Evolutionary conservation across 2,888 invertebrate genomes (phyloP).

Genomic region (Cheilosia vernalis): DNA sequence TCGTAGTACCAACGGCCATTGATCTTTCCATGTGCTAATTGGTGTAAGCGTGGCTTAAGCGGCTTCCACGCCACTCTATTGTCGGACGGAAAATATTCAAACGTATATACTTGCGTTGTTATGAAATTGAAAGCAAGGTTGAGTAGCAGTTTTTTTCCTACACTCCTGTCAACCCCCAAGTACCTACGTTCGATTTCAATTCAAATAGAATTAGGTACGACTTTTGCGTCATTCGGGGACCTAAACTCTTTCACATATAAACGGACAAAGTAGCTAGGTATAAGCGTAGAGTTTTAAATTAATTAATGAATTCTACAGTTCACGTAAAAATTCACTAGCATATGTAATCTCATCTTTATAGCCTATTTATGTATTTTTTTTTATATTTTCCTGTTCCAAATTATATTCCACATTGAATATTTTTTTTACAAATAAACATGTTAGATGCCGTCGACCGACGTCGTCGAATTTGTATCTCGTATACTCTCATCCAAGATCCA

Average conservation of each 20-base stretch:
- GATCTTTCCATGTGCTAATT: too few species aligned
- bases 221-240: neutral
- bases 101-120: too few species aligned
- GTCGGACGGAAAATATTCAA: too few species aligned
- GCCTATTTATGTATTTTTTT: conserved; percentile 25
- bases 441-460: conserved; percentile 2
- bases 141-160: too few species aligned
- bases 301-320: conserved; percentile 40
- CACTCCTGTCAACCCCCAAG: too few species aligned
- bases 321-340: conserved; percentile 50
- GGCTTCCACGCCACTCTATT: too few species aligned
- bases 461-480: conserved; percentile 7
- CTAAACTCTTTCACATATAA: neutral
- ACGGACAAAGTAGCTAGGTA: neutral
- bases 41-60: too few species aligned
- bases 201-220: too few species aligned
- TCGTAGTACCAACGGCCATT: too few species aligned
- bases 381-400: conserved; percentile 2
- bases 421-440: conserved; percentile 27
- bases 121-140: too few species aligned
- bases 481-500: conserved; percentile 5
- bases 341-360: conserved; percentile 48
- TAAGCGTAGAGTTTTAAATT: neutral
- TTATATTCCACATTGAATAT: conserved; percentile 2
- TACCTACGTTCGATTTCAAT: too few species aligned